Evolutionary conservation across 2,888 invertebrate genomes (phyloP), one percentile per base, ranked within the genome.

Genomic region (Platypus cylindrus): DNA sequence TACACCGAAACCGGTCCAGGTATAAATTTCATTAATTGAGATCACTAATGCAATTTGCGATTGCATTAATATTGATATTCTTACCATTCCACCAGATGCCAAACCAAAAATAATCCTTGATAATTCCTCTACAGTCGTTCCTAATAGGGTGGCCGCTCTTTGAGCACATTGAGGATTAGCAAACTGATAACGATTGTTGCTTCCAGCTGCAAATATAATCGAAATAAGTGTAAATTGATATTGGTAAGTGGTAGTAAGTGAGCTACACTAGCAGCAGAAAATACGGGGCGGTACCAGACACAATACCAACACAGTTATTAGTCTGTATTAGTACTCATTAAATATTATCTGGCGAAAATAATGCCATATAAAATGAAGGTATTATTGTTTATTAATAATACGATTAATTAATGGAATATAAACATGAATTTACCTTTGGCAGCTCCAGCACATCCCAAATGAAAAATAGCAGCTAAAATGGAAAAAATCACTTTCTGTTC

Each of bases 391-490:
- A n/a, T n/a, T n/a, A n/a, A n/a, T n/a, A n/a, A n/a, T n/a, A n/a
- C n/a, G n/a, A n/a, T n/a, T n/a, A n/a, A n/a, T n/a, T n/a, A n/a
- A n/a, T n/a, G n/a, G n/a, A n/a, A n/a, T n/a, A n/a, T n/a, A n/a
- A 14, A 27, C 13, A 9, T 7, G 9, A 20, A 36, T 18, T 47
- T 49, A 77, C 81, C 74, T 70, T 80, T 81, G 0, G 75, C 72
- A 32, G 79, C 83, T 1, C 86, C 84, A 17, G 85, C 91, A 57
- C 82, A 78, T 9, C 91, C 90, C 43, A 97, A 64, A 64, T 97
- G 95, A 56, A 89, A 87, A 37, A 95, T 81, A n/a, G 93, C 86
- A 0, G 91, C 90, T 48, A 95, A 64, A 25, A 91, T 79, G 50
- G 76, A 72, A 80, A 87, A 90, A 32, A 95, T 71, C 0, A 81